Percentiles rank a stretch among this genome's conserved stretches.
These are phyloP conservation scores for Grapholita molesta DNA, from an alignment of 1,140 invertebrate genomes.

Conservation along the genomic window DNA sequence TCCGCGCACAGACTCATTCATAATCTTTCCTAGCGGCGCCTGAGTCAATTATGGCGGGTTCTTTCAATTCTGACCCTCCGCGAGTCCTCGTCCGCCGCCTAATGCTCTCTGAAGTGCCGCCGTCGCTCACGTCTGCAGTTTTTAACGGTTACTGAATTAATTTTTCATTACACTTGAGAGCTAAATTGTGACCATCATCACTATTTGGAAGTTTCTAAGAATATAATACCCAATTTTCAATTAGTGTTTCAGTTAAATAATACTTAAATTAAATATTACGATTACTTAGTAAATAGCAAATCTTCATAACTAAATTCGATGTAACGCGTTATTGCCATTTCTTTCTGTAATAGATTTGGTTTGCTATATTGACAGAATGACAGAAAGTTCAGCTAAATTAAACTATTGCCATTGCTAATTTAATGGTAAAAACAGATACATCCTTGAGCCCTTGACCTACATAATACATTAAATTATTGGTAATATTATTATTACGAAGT, in stretches of 20 bases:
- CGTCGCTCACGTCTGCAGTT: not conserved
- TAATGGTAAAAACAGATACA: no score
- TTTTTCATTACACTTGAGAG: not conserved
- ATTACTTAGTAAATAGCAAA: no score
- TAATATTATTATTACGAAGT: no score
- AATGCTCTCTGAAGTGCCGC: not conserved
- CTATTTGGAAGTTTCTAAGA: not conserved
- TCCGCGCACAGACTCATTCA: not conserved
- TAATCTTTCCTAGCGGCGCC: slow-evolving; percentile 18
- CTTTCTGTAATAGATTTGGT: no score
- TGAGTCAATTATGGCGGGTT: slow-evolving; percentile 42
- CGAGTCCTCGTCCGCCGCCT: not conserved
- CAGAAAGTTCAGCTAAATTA: no score
- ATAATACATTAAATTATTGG: no score
- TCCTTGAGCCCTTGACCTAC: no score
- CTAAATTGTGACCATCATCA: not conserved
- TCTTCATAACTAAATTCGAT: no score
- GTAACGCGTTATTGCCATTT: no score
- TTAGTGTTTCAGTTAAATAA: not conserved
- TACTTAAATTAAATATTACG: not conserved
- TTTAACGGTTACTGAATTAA: not conserved
- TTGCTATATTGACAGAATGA: no score
- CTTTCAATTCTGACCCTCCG: slow-evolving; percentile 44
- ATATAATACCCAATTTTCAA: not conserved
- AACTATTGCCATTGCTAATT: no score